Base-by-base conservation (phyloP, 2,797 vertebrate species). In the Acrossocheilus fasciatus region DNA sequence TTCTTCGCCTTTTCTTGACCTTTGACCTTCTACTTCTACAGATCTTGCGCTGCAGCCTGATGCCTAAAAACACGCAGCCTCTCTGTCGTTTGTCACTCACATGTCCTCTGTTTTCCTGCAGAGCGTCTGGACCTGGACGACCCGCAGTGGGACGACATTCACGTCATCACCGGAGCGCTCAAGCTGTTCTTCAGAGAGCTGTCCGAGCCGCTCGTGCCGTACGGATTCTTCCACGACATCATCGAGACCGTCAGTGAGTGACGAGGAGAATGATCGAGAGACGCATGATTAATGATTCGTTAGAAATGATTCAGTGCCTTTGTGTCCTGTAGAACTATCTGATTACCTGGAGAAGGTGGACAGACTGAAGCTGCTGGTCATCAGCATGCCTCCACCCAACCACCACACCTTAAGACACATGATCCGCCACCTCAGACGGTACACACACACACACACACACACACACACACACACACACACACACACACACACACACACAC, bases 111-210 rank as follows among this genome's bases (percentile, higher is more conserved):
- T 62, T 17, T 74, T 30, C 79, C n/a, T 59, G 18, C 95, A 97
- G 96, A 97, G 92, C 95, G 95, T 91, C 90, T 98, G 92, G 96
- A 97, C 92, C 93, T 99, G 93, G 95, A 96, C 74, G 93, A 94
- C 86, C 95, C 95, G 0, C 95, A 97, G 86, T 99, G 98, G 98
- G 97, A 98, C 72, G 97, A 99, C 86, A 92, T 99, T 82, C 97
- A 99, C 5, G 97, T 98, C 89, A 93, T 99, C 93, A 97, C 97
- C 0, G 97, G 98, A 52, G 97, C 98, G 70, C 92, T 98, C 86
- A 99, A 99, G 92, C 96, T 99, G 85, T 99, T 99, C 92, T 96
- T 99, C 78, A 95, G 98, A 3, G 98, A 99, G 94, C 96, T 99
- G 70, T 97, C 98, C 0, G 97, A 99, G 91, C 97, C 98, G 0